Percentiles rank a stretch among this genome's conserved stretches.
These are phyloP conservation scores for Coregonus clupeaformis DNA, from an alignment of 2,113 vertebrate species.

Conservation along the genomic window DNA sequence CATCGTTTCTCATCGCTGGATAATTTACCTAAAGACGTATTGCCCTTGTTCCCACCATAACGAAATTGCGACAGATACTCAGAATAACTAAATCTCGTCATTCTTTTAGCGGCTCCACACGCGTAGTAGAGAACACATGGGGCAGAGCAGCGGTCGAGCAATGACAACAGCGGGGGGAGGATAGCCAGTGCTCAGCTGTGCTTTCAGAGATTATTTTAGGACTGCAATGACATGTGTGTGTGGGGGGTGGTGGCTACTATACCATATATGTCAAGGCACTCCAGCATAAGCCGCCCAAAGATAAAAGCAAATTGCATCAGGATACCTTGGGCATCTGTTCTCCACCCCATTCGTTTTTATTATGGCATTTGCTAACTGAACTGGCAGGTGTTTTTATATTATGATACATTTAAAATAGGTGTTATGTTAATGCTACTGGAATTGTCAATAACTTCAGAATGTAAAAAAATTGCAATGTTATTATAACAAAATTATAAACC, in stretches of 20 bases:
- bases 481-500: not conserved
- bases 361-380: not conserved
- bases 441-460: not conserved
- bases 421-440: not conserved
- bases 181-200: constrained; percentile 80
- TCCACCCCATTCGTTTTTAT: not conserved
- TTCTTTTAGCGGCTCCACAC: constrained; percentile 45
- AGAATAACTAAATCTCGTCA: constrained; percentile 91
- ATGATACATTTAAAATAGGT: too few relatives aligned
- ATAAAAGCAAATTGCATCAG: not conserved
- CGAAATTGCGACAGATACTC: constrained; percentile 91
- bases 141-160: constrained; percentile 30
- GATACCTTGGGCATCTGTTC: not conserved
- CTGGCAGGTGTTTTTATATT: not conserved
- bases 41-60: constrained; percentile 64
- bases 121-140: not conserved
- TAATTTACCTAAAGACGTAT: constrained; percentile 19
- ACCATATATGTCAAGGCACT: constrained; percentile 83
- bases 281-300: constrained; percentile 48
- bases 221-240: constrained; percentile 76
- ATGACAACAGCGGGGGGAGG: constrained; percentile 76
- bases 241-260: constrained; percentile 80
- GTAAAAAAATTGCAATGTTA: not conserved
- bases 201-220: constrained; percentile 84
- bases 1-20: constrained; percentile 50